Conservation (phyloP, 2,113 vertebrate genomes). For the Eira barbara region DNA sequence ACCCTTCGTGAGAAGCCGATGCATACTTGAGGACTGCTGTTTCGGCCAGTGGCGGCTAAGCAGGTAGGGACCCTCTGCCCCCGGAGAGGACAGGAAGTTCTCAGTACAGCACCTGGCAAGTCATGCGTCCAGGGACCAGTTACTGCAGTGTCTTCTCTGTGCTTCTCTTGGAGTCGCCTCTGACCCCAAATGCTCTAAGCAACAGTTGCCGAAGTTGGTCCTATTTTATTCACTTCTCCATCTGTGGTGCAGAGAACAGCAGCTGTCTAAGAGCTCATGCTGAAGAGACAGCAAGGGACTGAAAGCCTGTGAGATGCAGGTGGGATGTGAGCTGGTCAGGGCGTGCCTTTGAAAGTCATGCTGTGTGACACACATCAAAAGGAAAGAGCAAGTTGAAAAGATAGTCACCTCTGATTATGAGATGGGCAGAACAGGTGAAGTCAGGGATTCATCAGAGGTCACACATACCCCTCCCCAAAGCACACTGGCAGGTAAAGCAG, state of each 20-base stretch:
- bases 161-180: neutral
- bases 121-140: neutral
- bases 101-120: neutral
- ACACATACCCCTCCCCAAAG: neutral
- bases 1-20: too few species aligned
- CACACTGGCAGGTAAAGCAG: neutral
- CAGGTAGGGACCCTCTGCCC: neutral
- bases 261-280: too few species aligned
- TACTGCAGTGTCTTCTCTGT: neutral
- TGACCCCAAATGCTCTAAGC: neutral
- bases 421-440: neutral
- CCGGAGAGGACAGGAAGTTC: neutral
- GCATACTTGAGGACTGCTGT: neutral
- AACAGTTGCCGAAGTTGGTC: neutral
- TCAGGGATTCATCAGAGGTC: neutral
- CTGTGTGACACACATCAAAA: rapidly evolving
- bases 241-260: neutral
- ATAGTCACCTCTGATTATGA: neutral
- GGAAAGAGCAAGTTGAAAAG: neutral
- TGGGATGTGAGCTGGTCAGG: neutral
- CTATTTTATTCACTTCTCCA: neutral
- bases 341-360: neutral
- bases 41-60: neutral
- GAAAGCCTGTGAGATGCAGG: neutral
- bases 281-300: neutral